A percentile compares a stretch with the other conserved stretches of the same genome.
Evolutionary conservation across 1,140 invertebrate genomes (phyloP).

Genomic region (Aradophagus sp.): DNA sequence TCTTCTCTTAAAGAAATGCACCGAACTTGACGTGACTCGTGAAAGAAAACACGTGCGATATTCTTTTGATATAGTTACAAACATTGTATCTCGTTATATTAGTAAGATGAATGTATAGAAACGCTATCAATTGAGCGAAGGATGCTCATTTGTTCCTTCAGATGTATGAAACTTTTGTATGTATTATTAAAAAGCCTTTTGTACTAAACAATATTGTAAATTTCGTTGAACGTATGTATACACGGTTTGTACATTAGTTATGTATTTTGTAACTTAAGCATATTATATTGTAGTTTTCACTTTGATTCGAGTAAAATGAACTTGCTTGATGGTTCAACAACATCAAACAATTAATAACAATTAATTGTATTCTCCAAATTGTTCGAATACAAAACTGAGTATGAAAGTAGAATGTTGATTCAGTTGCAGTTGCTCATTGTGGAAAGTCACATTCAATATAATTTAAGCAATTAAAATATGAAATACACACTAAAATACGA

Average conservation of each 20-base stretch:
- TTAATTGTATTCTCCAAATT: too few species aligned
- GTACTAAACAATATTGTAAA: constrained; percentile 61
- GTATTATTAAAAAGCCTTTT: constrained; percentile 59
- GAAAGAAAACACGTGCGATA: constrained; percentile 42
- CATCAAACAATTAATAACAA: too few species aligned
- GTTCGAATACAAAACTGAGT: too few species aligned
- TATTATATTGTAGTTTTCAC: constrained; percentile 5
- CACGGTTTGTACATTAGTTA: too few species aligned
- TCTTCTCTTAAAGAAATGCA: constrained; percentile 37
- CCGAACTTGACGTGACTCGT: constrained; percentile 29
- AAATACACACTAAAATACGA: too few species aligned
- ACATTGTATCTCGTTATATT: constrained; percentile 59
- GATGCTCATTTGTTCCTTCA: constrained; percentile 48
- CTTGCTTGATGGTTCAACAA: too few species aligned
- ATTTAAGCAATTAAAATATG: too few species aligned
- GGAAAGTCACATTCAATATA: too few species aligned
- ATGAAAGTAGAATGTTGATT: too few species aligned
- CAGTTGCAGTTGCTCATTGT: too few species aligned
- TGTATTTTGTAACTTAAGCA: constrained; percentile 19
- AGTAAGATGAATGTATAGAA: constrained; percentile 60
- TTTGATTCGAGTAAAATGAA: neutral
- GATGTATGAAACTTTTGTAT: constrained; percentile 56
- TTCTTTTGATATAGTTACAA: constrained; percentile 46
- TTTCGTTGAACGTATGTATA: constrained; percentile 61
- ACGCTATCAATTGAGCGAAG: constrained; percentile 44